A percentile compares a stretch with the other conserved stretches of the same genome.
phyloP scores from a whole-genome alignment of 1,140 invertebrate species.

The Rhopalosiphum maidis region DNA sequence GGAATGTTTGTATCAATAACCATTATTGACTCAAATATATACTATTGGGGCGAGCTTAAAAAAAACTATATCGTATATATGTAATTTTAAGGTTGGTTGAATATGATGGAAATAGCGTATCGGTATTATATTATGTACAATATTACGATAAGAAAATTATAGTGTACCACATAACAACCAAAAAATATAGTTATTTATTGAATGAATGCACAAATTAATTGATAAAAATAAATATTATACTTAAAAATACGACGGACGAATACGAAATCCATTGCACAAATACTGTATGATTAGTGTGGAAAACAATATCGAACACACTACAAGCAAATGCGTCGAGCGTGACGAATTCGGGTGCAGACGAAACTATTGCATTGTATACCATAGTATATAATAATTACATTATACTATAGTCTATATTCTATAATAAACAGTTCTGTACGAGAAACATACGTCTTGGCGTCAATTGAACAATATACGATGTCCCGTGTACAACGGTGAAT shows the following conservation, averaged over 20 bases:
- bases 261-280: not conserved
- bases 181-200: not conserved
- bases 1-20: not conserved
- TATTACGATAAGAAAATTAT: not conserved
- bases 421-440: not conserved
- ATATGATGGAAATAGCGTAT: not conserved
- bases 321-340: not conserved
- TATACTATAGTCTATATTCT: not conserved
- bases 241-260: not conserved
- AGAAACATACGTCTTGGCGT: not conserved
- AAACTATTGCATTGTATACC: not conserved
- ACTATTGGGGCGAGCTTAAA: too few relatives aligned
- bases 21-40: not conserved
- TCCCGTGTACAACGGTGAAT: not conserved
- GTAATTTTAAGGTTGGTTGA: not conserved
- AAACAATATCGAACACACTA: not conserved
- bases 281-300: not conserved
- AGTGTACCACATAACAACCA: not conserved
- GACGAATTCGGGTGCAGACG: not conserved
- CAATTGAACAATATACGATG: not conserved
- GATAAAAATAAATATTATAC: not conserved
- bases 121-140: not conserved
- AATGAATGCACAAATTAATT: not conserved
- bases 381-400: not conserved
- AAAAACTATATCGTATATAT: not conserved